These are phyloP conservation scores for Mobula birostris DNA, from an alignment of 2,113 vertebrate species.

Conservation along the genomic window DNA sequence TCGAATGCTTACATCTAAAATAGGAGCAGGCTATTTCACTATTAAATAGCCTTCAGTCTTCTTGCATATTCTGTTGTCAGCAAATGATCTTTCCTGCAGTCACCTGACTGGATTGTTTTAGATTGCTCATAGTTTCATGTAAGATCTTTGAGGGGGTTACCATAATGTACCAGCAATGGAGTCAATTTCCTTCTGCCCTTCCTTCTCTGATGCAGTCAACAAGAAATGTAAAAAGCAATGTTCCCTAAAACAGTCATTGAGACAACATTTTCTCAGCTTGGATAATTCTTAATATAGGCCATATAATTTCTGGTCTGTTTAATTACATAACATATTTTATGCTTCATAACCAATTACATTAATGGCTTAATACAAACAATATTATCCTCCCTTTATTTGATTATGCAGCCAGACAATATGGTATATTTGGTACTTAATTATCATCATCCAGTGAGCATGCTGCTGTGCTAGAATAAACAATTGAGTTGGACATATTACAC, in stretches of 20 bases:
- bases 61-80: not conserved
- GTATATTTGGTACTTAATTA: constrained; percentile 99
- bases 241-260: constrained; percentile 99
- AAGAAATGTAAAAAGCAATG: constrained; percentile 84
- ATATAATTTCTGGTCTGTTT: constrained; percentile 99
- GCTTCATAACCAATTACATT: constrained; percentile 99
- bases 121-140: constrained; percentile 72
- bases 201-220: constrained; percentile 82
- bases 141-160: constrained; percentile 79
- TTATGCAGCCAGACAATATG: constrained; percentile 99
- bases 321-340: constrained; percentile 99
- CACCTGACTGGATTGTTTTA: constrained; percentile 99
- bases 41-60: constrained; percentile 30
- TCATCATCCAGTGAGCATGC: constrained; percentile 91
- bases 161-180: constrained; percentile 73
- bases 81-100: constrained; percentile 21
- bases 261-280: constrained; percentile 99
- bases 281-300: constrained; percentile 99
- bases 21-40: constrained; percentile 14
- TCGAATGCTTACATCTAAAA: constrained; percentile 60
- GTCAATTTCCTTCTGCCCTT: constrained; percentile 80
- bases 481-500: constrained; percentile 56
- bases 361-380: constrained; percentile 99
- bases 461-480: constrained; percentile 79
- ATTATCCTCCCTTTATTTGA: constrained; percentile 99